Base-by-base conservation (phyloP, 2,113 vertebrate genomes). In the Misgurnus mizolepis region DNA sequence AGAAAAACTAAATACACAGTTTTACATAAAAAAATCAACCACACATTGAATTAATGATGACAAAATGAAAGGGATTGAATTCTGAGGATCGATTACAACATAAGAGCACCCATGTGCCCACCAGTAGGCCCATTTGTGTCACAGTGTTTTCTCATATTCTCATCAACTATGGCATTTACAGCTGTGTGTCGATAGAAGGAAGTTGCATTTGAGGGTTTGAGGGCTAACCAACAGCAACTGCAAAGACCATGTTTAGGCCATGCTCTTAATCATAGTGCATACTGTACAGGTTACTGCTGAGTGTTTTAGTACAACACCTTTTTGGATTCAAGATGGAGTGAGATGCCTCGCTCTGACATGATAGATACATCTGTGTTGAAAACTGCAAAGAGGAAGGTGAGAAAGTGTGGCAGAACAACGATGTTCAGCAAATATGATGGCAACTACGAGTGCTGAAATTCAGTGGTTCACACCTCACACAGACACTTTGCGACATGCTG, bases 121-220 rank as follows among this genome's bases (percentile, higher is more conserved):
- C 6, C n/a, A 18, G 17, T 17, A 58, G 17, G 55, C n/a, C n/a
- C n/a, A 18, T 18, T n/a, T 7, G 55, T 12, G 14, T 62, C 27
- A 71, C 22, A 11, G 14, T 58, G 56, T 34, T 47, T 12, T 9
- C 15, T 17, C 34, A n/a, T 1, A 53, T 70, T 70, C 49, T 27
- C 58, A 55, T 15, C 45, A 55, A 55, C 27, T 3, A 2, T 67
- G 47, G 45, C 47, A 47, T 66, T 50, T 40, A 53, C 61, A 77
- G 45, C 45, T 77, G 45, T 66, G 58, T 65, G 41, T 8, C 2
- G 7, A 55, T 67, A 41, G 66, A 27, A 77, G 75, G 75, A 77
- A 77, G 34, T 77, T 53, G 62, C 75, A 55, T 67, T 66, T 53
- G 61, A 77, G 61, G 75, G 15, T 77, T 66, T 53, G 49, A 66